Conservation (phyloP, 1,140 invertebrate species). For the Drosophila sp. region DNA sequence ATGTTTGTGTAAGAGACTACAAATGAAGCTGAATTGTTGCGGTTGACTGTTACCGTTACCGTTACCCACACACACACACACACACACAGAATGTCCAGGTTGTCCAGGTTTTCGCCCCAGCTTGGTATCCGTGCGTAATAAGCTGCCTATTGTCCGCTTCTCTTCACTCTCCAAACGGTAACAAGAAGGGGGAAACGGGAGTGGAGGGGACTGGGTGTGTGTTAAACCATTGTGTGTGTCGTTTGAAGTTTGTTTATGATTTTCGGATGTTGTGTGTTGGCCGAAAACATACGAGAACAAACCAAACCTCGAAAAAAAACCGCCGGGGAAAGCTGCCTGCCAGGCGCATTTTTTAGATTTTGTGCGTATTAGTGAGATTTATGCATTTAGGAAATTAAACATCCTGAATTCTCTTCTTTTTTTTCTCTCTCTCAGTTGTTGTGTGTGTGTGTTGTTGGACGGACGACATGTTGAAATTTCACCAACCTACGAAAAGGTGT, state of each 20-base stretch:
- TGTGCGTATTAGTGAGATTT: slow-evolving; percentile 80
- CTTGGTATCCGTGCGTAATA: slow-evolving; percentile 66
- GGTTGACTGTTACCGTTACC: slow-evolving; percentile 42
- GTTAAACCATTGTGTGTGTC: slow-evolving; percentile 58
- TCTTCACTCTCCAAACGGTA: slow-evolving; percentile 7
- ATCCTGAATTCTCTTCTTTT: slow-evolving; percentile 53
- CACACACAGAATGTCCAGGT: slow-evolving; percentile 8
- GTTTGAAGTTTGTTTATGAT: slow-evolving; percentile 82
- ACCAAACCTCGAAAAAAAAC: slow-evolving; percentile 33
- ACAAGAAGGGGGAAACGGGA: background rate
- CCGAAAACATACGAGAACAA: slow-evolving; percentile 15
- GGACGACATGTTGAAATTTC: slow-evolving; percentile 47
- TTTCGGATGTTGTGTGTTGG: slow-evolving; percentile 71
- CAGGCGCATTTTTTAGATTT: slow-evolving; percentile 57
- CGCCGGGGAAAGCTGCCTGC: slow-evolving; percentile 28
- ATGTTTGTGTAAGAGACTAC: slow-evolving; percentile 29
- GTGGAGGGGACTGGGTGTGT: background rate
- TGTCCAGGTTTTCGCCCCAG: slow-evolving; percentile 16
- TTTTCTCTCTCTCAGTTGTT: slow-evolving; percentile 7
- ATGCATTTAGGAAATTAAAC: slow-evolving; percentile 83
- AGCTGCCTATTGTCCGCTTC: slow-evolving; percentile 48
- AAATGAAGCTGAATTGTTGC: slow-evolving; percentile 72
- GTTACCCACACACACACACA: slow-evolving; percentile 12
- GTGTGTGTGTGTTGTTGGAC: background rate
- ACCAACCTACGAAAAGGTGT: slow-evolving; percentile 21